Evolutionary conservation across 2,888 invertebrate genomes (phyloP), one percentile per base, ranked within the genome.

Genomic region (Cephus runcator): DNA sequence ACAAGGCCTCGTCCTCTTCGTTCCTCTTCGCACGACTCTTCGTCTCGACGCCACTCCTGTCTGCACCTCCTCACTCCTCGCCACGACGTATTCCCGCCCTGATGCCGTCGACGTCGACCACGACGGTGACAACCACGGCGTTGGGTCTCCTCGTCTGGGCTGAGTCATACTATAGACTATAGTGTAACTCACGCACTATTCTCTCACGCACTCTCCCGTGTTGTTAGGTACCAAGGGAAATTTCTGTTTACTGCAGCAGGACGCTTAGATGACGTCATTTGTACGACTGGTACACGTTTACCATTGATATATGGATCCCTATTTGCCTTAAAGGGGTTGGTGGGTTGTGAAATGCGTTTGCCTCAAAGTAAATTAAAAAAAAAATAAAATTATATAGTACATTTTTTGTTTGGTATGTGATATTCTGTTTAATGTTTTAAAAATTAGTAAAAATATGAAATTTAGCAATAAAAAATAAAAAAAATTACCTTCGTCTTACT

Each of bases 1-100:
- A 87, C 84, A 88, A 86, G 88, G 88, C 80, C 76, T 82, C 84
- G 85, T 86, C 86, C 85, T 88, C 85, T 73, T 75, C 40, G 40
- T 56, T 56, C 40, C 40, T 56, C 23, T 56, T 56, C 56, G 15
- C 56, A 56, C 56, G 56, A 23, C 56, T 56, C 56, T 56, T 56
- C 56, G 56, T 23, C 56, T 23, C 23, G 56, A 56, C 56, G 56
- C 56, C 56, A 56, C 23, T 56, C 23, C 56, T 56, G 23, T 56
- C 56, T 56, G 1, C 56, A 15, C 23, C 56, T 56, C 56, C 23
- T 56, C 23, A 56, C 56, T 56, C 56, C 23, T 56, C 56, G 56
- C 56, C 56, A 9, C 23, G 56, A 56, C 56, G 23, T 56, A 56
- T 15, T 2, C 56, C 56, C 23, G 56, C 56, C 56, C 56, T 56